Evolutionary conservation across 2,113 vertebrate species (phyloP).

Genomic region (Apus apus): DNA sequence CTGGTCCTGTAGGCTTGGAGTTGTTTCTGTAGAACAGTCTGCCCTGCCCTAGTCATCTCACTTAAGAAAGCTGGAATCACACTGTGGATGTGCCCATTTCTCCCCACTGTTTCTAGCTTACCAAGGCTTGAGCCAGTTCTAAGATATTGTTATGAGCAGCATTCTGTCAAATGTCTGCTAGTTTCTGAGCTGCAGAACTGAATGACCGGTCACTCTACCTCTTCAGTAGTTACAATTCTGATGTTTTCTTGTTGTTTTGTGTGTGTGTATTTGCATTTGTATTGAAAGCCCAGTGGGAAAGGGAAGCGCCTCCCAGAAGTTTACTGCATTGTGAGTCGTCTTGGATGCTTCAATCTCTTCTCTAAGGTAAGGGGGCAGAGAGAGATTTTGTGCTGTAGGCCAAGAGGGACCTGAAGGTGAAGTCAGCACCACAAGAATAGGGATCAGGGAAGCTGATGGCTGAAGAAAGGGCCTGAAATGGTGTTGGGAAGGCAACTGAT

Average conservation of each 20-base stretch:
- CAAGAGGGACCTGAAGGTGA: background rate
- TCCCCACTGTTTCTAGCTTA: background rate
- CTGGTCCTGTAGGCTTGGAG: background rate
- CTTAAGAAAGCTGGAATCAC: background rate
- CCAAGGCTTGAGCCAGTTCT: background rate
- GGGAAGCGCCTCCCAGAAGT: constrained; percentile 94
- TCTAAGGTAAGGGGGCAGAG: constrained; percentile 85
- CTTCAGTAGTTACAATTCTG: background rate
- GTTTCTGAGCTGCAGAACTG: background rate
- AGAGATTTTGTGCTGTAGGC: background rate
- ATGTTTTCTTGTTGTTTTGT: background rate
- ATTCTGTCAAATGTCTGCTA: background rate
- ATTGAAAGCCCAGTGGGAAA: constrained; percentile 89
- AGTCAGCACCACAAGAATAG: background rate
- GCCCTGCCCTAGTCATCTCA: background rate
- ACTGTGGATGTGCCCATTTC: background rate
- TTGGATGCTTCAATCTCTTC: constrained; percentile 97
- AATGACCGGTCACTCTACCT: background rate
- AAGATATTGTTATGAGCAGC: background rate
- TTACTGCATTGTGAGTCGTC: constrained; percentile 96
- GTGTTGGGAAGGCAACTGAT: background rate
- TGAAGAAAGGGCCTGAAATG: background rate
- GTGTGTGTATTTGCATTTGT: constrained; percentile 37
- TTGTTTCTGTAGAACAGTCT: background rate
- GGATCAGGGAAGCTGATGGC: background rate